These are phyloP conservation scores for Ceryle rudis DNA, from an alignment of 2,797 vertebrate species.

Conservation along the genomic window DNA sequence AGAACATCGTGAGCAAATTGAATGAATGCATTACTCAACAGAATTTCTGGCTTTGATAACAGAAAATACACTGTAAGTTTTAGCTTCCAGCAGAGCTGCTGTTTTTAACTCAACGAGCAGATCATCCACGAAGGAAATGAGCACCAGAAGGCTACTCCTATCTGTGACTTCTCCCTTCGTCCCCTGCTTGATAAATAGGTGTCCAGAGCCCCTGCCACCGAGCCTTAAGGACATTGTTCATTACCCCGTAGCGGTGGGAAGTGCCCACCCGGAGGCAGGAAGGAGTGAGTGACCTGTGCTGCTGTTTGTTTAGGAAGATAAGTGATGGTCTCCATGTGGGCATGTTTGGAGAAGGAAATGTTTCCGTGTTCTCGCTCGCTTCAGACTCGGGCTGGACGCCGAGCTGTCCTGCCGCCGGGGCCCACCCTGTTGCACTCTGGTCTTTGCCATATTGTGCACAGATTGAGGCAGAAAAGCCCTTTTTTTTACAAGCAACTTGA, in stretches of 20 bases:
- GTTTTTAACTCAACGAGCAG: background rate
- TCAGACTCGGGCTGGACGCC: background rate
- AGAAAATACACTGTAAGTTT: background rate
- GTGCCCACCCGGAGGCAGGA: background rate
- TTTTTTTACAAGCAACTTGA: background rate
- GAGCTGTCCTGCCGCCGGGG: background rate
- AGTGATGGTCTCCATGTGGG: constrained; percentile 2
- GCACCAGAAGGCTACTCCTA: background rate
- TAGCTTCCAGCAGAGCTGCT: background rate
- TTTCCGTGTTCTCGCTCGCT: background rate
- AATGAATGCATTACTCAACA: constrained; percentile 10
- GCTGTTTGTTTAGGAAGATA: background rate
- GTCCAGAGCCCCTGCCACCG: background rate
- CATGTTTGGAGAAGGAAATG: constrained; percentile 14
- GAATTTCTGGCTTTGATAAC: background rate
- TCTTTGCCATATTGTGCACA: accelerated
- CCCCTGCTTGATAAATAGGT: background rate
- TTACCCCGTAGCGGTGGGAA: background rate
- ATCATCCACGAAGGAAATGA: background rate
- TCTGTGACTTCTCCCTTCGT: background rate
- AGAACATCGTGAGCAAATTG: background rate
- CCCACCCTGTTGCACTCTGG: background rate
- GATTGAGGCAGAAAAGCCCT: background rate
- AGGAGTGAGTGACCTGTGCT: background rate
- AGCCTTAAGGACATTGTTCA: background rate